These are phyloP conservation scores for Eclectus roratus DNA, from an alignment of 2,113 vertebrate species.

Conservation along the genomic window DNA sequence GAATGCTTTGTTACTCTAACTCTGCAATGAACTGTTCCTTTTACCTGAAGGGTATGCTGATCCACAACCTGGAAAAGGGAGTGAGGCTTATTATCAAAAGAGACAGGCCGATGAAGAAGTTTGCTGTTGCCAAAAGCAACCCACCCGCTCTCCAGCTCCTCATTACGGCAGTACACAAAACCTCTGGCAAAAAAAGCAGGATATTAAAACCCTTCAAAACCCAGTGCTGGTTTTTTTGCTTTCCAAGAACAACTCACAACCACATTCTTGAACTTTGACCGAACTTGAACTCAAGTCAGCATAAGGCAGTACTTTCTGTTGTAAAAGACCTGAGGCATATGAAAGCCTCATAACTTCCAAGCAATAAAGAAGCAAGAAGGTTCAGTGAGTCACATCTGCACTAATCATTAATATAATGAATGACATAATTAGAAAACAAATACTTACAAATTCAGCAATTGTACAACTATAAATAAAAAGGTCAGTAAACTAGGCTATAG, in stretches of 20 bases:
- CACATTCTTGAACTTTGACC: neutral
- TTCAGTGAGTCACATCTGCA: neutral
- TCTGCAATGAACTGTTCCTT: neutral
- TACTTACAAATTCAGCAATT: neutral
- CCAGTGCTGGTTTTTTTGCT: neutral
- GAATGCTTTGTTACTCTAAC: neutral
- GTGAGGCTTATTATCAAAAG: slow-evolving; percentile 95
- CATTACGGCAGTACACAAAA: slow-evolving; percentile 96
- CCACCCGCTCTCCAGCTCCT: slow-evolving; percentile 95
- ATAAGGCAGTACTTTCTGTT: neutral
- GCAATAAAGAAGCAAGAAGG: neutral
- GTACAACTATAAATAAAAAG: neutral
- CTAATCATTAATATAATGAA: neutral
- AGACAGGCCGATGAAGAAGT: slow-evolving; percentile 91
- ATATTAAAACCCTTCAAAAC: neutral
- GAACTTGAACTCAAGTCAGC: neutral
- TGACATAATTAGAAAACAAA: slow-evolving; percentile 10
- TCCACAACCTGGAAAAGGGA: slow-evolving; percentile 96
- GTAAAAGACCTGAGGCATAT: neutral
- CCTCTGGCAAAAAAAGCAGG: slow-evolving; percentile 76
- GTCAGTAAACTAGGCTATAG: neutral
- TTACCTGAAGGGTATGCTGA: slow-evolving; percentile 96
- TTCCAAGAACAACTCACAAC: neutral
- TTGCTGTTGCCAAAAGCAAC: slow-evolving; percentile 84
- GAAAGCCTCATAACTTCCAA: neutral